A percentile compares a stretch with the other conserved stretches of the same genome.
These are phyloP conservation scores for Stigmatopora argus DNA, from an alignment of 2,113 vertebrate species.

Conservation along the genomic window DNA sequence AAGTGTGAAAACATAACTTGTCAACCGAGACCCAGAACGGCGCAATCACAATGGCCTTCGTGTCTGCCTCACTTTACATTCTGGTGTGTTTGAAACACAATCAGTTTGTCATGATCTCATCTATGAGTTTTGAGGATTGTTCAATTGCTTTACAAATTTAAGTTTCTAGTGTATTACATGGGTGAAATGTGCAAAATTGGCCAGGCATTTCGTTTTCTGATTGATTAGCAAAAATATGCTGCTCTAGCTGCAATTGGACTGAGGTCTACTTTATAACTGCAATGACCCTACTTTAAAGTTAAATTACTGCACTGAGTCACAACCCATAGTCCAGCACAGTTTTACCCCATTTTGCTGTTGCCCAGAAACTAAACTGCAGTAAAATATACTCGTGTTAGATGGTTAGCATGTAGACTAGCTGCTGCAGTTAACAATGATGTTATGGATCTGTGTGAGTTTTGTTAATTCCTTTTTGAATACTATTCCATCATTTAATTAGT, in stretches of 20 bases:
- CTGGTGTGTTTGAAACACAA: slow-evolving; percentile 5
- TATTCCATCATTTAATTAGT: too few species aligned
- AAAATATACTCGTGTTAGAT: too few species aligned
- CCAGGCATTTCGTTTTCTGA: not conserved
- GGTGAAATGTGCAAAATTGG: not conserved
- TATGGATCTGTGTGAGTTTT: too few species aligned
- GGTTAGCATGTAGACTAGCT: too few species aligned
- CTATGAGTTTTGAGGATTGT: not conserved
- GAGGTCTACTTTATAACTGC: not conserved
- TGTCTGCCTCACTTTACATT: slow-evolving; percentile 17
- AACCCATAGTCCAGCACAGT: not conserved
- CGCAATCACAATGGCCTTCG: slow-evolving; percentile 39
- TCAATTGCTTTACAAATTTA: not conserved
- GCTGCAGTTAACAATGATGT: too few species aligned
- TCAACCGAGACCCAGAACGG: slow-evolving; percentile 49
- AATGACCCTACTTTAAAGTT: not conserved
- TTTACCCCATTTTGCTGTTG: too few species aligned
- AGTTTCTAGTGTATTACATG: not conserved
- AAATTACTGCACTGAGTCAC: not conserved
- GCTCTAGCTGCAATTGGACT: not conserved
- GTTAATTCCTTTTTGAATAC: too few species aligned
- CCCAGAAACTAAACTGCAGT: too few species aligned
- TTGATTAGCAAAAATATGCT: not conserved
- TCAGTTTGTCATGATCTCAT: not conserved
- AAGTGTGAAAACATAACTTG: slow-evolving; percentile 69